A percentile compares a stretch with the other conserved stretches of the same genome.
Conservation (phyloP, 2,113 vertebrate species). For the Scophthalmus maximus region DNA sequence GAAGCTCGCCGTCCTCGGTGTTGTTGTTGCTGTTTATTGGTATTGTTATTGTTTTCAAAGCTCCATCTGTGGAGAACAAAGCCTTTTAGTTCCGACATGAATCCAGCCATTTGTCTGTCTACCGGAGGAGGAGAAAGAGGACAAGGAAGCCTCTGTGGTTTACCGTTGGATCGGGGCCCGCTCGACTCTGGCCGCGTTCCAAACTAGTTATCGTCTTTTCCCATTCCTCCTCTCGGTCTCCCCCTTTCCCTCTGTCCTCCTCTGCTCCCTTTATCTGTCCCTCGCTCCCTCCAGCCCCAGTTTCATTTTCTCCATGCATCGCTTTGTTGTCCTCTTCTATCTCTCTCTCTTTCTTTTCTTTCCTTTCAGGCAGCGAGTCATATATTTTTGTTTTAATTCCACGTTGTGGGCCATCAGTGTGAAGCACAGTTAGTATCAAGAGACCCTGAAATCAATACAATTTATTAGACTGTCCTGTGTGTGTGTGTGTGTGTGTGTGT, state of each 20-base stretch:
- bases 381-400: slow-evolving; percentile 89
- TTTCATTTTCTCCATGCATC: slow-evolving; percentile 53
- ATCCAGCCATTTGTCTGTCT: slow-evolving; percentile 75
- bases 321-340: background rate
- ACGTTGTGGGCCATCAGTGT: slow-evolving; percentile 72
- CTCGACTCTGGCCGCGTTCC: slow-evolving; percentile 68
- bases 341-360: background rate
- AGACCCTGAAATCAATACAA: slow-evolving; percentile 85
- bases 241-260: slow-evolving; percentile 14
- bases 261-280: slow-evolving; percentile 64
- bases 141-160: slow-evolving; percentile 78
- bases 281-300: slow-evolving; percentile 47
- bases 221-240: slow-evolving; percentile 55
- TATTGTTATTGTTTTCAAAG: slow-evolving; percentile 82
- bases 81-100: slow-evolving; percentile 81
- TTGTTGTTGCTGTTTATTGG: slow-evolving; percentile 79
- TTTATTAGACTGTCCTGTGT: slow-evolving; percentile 82
- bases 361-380: slow-evolving; percentile 33
- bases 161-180: slow-evolving; percentile 68
- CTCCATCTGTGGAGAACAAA: slow-evolving; percentile 79
- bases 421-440: slow-evolving; percentile 76
- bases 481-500: slow-evolving; percentile 25
- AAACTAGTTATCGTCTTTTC: slow-evolving; percentile 72
- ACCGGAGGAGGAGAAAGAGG: slow-evolving; percentile 58
- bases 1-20: slow-evolving; percentile 60